These are phyloP conservation scores for Nannoperca obscura DNA, from an alignment of 2,797 vertebrate species.

Conservation along the genomic window DNA sequence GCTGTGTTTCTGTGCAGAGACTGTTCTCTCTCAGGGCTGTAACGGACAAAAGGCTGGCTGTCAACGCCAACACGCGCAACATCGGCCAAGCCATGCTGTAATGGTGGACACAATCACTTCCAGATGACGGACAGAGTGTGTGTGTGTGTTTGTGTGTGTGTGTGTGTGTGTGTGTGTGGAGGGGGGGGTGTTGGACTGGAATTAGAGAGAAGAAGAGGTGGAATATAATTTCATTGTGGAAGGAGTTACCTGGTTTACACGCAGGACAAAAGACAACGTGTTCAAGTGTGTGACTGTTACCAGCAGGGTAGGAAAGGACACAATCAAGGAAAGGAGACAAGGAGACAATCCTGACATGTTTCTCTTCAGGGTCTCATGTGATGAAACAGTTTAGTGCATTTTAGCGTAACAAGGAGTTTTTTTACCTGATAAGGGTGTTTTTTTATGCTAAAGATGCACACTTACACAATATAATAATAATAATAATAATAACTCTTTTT, in stretches of 20 bases:
- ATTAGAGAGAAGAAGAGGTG: constrained; percentile 8
- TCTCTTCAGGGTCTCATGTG: background rate
- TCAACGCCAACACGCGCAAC: constrained; percentile 59
- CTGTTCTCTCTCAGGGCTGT: constrained; percentile 29
- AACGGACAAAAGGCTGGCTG: constrained; percentile 68
- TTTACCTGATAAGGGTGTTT: background rate
- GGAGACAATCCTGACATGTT: background rate
- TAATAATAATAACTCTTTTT: too few relatives aligned
- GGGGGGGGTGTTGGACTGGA: background rate
- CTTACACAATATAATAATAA: too few relatives aligned
- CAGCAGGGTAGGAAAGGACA: background rate
- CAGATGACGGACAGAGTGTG: constrained; percentile 63
- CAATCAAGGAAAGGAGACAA: background rate
- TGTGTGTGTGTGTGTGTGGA: background rate
- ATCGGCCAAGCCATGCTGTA: constrained; percentile 59
- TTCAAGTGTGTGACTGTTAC: background rate
- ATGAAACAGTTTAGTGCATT: background rate
- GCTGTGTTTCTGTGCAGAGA: constrained; percentile 34
- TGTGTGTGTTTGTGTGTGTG: constrained; percentile 43
- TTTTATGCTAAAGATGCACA: too few relatives aligned
- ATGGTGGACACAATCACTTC: constrained; percentile 72
- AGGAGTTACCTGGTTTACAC: constrained; percentile 23
- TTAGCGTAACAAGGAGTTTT: background rate
- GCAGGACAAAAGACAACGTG: background rate
- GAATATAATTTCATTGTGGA: constrained; percentile 25